Evolutionary conservation across 2,797 vertebrate genomes (phyloP).

Genomic region (Rhadinocentrus ornatus): DNA sequence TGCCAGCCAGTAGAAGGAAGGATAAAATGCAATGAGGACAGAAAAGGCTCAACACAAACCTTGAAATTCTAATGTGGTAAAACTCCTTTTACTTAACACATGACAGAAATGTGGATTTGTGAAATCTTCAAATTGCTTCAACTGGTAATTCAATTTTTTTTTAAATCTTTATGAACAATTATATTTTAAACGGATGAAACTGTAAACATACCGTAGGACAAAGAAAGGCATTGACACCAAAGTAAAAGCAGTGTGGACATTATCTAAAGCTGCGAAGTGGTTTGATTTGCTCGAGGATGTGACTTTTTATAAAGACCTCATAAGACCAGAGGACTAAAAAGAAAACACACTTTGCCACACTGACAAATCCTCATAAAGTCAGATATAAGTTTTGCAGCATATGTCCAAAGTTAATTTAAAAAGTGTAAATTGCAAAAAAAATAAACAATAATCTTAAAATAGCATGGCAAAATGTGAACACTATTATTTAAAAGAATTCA

Average conservation of each 20-base stretch:
- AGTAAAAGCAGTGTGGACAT: neutral
- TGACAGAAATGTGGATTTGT: conserved; percentile 25
- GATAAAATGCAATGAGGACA: conserved; percentile 26
- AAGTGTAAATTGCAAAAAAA: neutral
- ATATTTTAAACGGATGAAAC: neutral
- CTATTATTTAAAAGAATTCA: neutral
- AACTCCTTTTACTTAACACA: conserved; percentile 34
- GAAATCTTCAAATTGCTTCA: neutral
- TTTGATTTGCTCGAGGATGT: neutral
- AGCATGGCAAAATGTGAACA: no score
- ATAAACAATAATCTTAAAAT: neutral
- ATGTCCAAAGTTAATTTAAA: neutral
- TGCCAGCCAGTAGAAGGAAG: conserved; percentile 35
- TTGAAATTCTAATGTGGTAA: conserved; percentile 30
- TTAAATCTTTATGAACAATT: neutral
- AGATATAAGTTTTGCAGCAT: neutral
- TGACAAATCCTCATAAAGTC: neutral
- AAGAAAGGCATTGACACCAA: neutral
- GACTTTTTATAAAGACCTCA: neutral
- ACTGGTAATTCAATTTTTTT: neutral
- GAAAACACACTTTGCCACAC: neutral
- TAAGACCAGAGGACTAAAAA: neutral
- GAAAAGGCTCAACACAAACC: conserved; percentile 37
- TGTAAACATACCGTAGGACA: neutral
- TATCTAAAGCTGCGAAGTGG: neutral